These are phyloP conservation scores for Drosophila repletoides DNA, from an alignment of 1,140 invertebrate genomes.

Conservation along the genomic window DNA sequence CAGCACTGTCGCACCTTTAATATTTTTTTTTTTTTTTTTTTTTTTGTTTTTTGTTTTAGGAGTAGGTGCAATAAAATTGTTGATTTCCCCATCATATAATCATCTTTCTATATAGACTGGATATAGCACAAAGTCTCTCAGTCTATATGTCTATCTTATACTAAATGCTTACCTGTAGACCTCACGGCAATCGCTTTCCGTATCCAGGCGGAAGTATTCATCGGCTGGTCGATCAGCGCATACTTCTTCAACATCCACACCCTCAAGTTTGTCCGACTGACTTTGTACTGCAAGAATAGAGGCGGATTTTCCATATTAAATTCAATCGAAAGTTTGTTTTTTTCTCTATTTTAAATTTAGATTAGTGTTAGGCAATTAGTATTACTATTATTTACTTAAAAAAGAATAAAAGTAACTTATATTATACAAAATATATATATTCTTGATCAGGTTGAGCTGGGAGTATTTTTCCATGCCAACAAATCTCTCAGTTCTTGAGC, in stretches of 20 bases:
- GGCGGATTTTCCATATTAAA: too few species aligned
- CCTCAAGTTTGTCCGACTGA: conserved; percentile 86
- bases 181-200: conserved; percentile 94
- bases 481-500: too few species aligned
- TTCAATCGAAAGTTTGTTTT: background rate
- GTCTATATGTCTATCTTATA: background rate
- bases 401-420: too few species aligned
- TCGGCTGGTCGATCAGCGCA: conserved; percentile 93
- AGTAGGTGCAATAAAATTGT: conserved; percentile 24
- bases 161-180: conserved; percentile 90
- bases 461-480: too few species aligned
- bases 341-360: background rate
- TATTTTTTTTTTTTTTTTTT: conserved; percentile 30
- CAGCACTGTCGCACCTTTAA: conserved; percentile 94
- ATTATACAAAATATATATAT: too few species aligned
- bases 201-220: conserved; percentile 93
- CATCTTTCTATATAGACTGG: background rate
- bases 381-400: too few species aligned
- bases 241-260: conserved; percentile 90
- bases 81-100: conserved; percentile 20
- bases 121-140: conserved; percentile 3
- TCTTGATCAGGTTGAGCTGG: too few species aligned
- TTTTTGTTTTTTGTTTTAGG: conserved; percentile 4
- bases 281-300: conserved; percentile 81
- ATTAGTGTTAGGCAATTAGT: too few species aligned